These are phyloP conservation scores for Siphonodentalium dalli DNA, from an alignment of 2,888 invertebrate species.

Conservation along the genomic window DNA sequence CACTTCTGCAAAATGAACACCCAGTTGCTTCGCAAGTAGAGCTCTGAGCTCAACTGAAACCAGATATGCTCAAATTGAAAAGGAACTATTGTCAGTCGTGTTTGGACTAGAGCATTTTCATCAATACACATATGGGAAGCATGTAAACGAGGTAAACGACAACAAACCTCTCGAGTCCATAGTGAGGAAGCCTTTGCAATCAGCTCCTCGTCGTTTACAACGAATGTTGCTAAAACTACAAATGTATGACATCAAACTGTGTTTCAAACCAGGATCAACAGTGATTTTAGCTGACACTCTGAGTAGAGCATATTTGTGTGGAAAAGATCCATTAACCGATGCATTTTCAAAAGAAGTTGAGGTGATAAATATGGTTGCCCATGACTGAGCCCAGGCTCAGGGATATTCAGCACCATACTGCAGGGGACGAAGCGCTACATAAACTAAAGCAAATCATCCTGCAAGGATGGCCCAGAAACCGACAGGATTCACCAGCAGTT, in stretches of 20 bases:
- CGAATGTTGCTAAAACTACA: conserved; percentile 45
- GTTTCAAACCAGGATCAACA: conserved; percentile 22
- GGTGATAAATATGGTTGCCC: too few species aligned
- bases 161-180: conserved; percentile 63
- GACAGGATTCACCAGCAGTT: too few species aligned
- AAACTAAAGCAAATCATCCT: too few species aligned
- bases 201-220: conserved; percentile 40
- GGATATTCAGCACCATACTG: too few species aligned
- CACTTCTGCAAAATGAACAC: conserved; percentile 17
- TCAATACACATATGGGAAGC: conserved; percentile 43
- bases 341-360: too few species aligned
- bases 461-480: too few species aligned
- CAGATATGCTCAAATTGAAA: conserved; percentile 29
- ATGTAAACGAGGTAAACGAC: conserved; percentile 60
- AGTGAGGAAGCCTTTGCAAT: conserved; percentile 44
- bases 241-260: conserved; percentile 45
- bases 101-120: conserved; percentile 54
- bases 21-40: conserved; percentile 27
- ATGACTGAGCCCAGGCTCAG: too few species aligned
- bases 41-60: conserved; percentile 19
- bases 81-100: conserved; percentile 36
- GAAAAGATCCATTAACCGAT: too few species aligned
- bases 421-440: too few species aligned
- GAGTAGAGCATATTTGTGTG: conserved; percentile 22
- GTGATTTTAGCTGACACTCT: conserved; percentile 27